phyloP scores from a whole-genome alignment of 35 echinoderm and acorn worm genomes.

The Ptychodera flava region DNA sequence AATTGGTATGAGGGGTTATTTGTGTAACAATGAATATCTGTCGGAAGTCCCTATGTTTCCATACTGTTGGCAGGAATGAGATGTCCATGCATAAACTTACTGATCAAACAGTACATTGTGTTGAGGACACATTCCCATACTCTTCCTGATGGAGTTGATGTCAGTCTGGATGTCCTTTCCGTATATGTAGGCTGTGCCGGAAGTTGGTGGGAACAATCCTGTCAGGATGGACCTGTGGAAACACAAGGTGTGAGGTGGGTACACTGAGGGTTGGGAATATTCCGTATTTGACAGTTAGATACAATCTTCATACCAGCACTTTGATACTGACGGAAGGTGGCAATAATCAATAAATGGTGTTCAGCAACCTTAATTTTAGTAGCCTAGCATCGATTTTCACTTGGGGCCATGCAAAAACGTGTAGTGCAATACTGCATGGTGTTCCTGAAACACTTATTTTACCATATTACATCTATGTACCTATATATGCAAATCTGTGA shows the following conservation, averaged over 20 bases:
- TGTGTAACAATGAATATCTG: neutral
- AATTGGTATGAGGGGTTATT: too few species aligned
- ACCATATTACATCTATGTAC: too few species aligned
- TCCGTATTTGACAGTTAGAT: too few species aligned
- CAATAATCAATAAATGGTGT: neutral
- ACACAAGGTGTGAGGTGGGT: too few species aligned
- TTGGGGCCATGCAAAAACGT: too few species aligned
- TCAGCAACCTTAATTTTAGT: too few species aligned
- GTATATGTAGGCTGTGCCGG: conserved; percentile 87
- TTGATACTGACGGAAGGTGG: neutral
- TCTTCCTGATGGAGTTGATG: conserved; percentile 70
- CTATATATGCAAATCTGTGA: too few species aligned
- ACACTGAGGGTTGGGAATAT: too few species aligned
- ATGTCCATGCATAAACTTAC: conserved; percentile 31
- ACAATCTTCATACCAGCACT: neutral
- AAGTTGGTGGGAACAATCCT: conserved; percentile 83
- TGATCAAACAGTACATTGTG: conserved; percentile 95
- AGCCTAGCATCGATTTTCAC: too few species aligned
- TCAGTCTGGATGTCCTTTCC: conserved; percentile 70
- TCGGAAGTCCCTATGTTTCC: neutral
- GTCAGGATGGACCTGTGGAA: conserved; percentile 83
- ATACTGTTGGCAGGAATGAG: neutral
- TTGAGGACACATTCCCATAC: conserved; percentile 94
- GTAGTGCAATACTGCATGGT: too few species aligned
- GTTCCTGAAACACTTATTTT: too few species aligned